These are phyloP conservation scores for Magallana gigas DNA, from an alignment of 1,140 invertebrate species.

Conservation along the genomic window DNA sequence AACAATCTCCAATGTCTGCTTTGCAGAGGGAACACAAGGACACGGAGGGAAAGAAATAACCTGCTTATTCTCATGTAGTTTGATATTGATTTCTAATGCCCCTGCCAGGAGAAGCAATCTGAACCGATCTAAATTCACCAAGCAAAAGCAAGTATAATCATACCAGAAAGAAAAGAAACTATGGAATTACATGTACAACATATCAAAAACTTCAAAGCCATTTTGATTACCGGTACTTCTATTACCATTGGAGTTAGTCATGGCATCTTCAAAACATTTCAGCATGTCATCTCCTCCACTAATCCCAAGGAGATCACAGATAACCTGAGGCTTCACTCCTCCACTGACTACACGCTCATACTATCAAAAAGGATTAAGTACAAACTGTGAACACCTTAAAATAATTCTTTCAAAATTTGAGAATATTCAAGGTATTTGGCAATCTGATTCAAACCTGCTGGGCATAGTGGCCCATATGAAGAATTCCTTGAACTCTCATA, in stretches of 20 bases:
- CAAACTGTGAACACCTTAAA: too few species aligned
- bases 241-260: too few species aligned
- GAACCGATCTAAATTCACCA: slow-evolving; percentile 1
- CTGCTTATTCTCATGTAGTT: background rate
- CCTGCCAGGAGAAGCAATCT: background rate
- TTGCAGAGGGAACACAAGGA: background rate
- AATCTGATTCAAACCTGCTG: background rate
- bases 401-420: too few species aligned
- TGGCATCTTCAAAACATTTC: too few species aligned
- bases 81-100: background rate
- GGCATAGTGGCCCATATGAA: background rate
- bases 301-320: too few species aligned
- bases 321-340: too few species aligned
- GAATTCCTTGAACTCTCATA: background rate
- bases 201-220: background rate
- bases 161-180: background rate
- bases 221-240: background rate
- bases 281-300: too few species aligned
- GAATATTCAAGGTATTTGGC: background rate
- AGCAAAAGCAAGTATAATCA: background rate
- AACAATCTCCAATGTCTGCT: background rate
- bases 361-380: too few species aligned
- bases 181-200: background rate
- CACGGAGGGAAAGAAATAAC: background rate
- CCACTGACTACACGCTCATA: too few species aligned